A percentile compares a stretch with the other conserved stretches of the same genome.
Conservation (phyloP, 2,888 invertebrate species). For the Cynaeus angustus region DNA sequence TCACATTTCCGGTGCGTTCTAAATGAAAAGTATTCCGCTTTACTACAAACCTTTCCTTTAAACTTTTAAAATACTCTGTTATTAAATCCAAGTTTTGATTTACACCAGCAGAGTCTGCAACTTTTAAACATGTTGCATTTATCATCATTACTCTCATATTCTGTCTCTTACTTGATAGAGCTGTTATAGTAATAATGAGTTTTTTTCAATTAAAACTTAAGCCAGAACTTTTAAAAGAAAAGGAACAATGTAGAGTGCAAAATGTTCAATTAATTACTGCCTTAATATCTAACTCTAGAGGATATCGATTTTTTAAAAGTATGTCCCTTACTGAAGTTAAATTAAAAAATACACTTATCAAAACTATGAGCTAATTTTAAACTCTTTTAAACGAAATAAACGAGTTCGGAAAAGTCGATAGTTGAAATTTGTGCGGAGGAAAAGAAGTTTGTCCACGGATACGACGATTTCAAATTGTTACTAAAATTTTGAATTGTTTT, state of each 20-base stretch:
- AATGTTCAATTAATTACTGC: background rate
- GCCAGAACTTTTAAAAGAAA: background rate
- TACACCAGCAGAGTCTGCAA: background rate
- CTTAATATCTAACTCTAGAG: background rate
- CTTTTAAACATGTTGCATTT: constrained; percentile 4
- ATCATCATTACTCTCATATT: constrained; percentile 3
- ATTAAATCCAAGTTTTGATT: background rate
- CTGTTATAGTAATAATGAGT: constrained; percentile 2
- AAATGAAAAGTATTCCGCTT: background rate
- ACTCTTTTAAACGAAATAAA: background rate
- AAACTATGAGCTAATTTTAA: background rate
- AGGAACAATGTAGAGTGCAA: background rate
- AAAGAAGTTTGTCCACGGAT: background rate
- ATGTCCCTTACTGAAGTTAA: background rate
- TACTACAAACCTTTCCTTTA: background rate
- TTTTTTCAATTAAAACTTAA: constrained; percentile 5
- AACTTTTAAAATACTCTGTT: background rate
- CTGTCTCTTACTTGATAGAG: background rate
- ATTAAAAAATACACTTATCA: background rate
- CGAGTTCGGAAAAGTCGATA: background rate
- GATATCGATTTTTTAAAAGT: constrained; percentile 1
- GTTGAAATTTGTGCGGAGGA: background rate
- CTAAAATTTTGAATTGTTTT: too few species aligned
- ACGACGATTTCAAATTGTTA: background rate
- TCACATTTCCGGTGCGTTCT: background rate